These are phyloP conservation scores for Eilema griseolum DNA, from an alignment of 2,888 invertebrate species.

Conservation along the genomic window DNA sequence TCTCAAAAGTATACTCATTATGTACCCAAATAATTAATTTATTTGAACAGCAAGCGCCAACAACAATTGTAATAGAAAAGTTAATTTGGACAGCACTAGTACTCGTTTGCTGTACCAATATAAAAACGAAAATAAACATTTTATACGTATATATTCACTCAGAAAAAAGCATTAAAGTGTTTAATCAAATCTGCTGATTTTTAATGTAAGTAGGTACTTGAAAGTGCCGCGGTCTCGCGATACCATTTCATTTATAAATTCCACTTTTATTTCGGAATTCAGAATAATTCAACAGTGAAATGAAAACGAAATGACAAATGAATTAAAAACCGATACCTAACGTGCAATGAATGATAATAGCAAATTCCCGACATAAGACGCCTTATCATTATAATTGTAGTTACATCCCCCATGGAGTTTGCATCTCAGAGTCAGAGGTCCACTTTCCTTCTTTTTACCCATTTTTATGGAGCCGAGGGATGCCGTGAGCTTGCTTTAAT, in stretches of 20 bases:
- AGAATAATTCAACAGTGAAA: conserved; percentile 54
- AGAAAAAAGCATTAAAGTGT: no score
- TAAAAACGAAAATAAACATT: no score
- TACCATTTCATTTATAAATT: conserved; percentile 28
- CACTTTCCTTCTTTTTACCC: not conserved
- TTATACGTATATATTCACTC: no score
- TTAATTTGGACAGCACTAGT: no score
- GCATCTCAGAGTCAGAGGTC: not conserved
- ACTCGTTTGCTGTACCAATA: no score
- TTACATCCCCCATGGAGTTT: not conserved
- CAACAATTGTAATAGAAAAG: no score
- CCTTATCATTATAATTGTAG: not conserved
- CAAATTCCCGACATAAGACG: conserved; percentile 61
- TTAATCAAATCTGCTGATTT: not conserved
- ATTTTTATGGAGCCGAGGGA: no score
- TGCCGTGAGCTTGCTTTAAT: no score
- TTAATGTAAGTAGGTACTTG: not conserved
- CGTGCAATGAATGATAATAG: conserved; percentile 67
- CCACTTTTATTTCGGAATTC: conserved; percentile 29
- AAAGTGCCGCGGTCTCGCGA: no score
- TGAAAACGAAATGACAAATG: conserved; percentile 64
- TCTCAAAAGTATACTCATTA: not conserved
- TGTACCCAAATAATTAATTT: no score
- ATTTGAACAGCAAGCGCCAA: no score
- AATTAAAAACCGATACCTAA: conserved; percentile 74